A percentile compares a stretch with the other conserved stretches of the same genome.
These are phyloP conservation scores for Neopelma chrysocephalum DNA, from an alignment of 2,797 vertebrate genomes.

Conservation along the genomic window DNA sequence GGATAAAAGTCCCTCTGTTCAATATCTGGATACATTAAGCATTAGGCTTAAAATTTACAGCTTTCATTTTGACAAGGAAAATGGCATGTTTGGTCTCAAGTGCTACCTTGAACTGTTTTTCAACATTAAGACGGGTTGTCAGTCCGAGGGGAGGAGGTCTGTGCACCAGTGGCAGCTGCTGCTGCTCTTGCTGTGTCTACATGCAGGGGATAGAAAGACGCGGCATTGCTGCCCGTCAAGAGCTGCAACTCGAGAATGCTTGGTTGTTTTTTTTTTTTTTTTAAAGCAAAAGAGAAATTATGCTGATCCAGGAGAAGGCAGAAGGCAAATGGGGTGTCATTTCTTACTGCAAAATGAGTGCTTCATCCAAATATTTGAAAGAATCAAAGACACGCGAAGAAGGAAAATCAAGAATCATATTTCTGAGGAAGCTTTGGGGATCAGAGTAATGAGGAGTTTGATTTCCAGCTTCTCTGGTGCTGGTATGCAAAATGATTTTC, in stretches of 20 bases:
- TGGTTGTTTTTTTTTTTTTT: neutral
- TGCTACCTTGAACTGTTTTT: slow-evolving; percentile 76
- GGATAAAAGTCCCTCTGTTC: slow-evolving; percentile 80
- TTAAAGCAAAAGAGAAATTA: neutral
- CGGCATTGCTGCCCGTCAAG: neutral
- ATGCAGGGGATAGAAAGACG: neutral
- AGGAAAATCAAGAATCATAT: neutral
- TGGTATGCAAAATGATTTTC: neutral
- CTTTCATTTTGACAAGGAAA: slow-evolving; percentile 80
- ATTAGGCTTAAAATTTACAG: slow-evolving; percentile 79
- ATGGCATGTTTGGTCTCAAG: slow-evolving; percentile 77
- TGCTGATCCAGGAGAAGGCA: neutral
- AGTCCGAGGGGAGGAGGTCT: slow-evolving; percentile 65
- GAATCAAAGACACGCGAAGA: neutral
- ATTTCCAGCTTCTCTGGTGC: slow-evolving; percentile 19
- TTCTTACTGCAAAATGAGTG: neutral
- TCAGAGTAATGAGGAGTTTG: slow-evolving; percentile 27
- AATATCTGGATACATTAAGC: slow-evolving; percentile 80
- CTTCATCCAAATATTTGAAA: neutral
- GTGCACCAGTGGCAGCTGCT: slow-evolving; percentile 34
- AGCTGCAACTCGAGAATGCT: neutral
- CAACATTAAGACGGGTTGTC: slow-evolving; percentile 72
- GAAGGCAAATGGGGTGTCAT: neutral
- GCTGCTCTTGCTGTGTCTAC: slow-evolving; percentile 3
- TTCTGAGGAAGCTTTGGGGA: slow-evolving; percentile 2